Evolutionary conservation across 2,797 vertebrate species (phyloP).

Genomic region (Valencia hispanica): DNA sequence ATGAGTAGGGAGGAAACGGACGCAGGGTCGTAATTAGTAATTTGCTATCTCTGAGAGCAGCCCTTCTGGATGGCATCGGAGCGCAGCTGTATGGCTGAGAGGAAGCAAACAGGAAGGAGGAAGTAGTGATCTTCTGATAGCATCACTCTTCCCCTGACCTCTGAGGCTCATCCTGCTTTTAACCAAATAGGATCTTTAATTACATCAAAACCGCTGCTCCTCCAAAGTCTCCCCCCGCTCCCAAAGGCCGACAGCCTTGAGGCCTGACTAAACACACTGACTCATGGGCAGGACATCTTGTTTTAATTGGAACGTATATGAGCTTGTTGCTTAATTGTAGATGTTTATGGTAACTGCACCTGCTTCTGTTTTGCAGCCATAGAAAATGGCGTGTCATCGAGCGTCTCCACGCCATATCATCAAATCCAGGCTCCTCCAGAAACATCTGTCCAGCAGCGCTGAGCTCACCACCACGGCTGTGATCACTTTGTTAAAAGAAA

Average conservation of each 20-base stretch:
- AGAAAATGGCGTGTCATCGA: slow-evolving; percentile 31
- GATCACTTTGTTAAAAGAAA: slow-evolving; percentile 41
- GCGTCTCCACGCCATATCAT: slow-evolving; percentile 31
- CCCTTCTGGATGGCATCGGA: slow-evolving; percentile 54
- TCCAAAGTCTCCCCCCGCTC: slow-evolving; percentile 36
- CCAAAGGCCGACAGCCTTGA: slow-evolving; percentile 45
- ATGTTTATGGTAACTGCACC: slow-evolving; percentile 67
- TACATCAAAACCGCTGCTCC: slow-evolving; percentile 58
- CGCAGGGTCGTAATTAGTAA: slow-evolving; percentile 56
- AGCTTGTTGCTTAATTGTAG: slow-evolving; percentile 47
- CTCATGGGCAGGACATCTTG: slow-evolving; percentile 67
- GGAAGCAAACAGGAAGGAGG: slow-evolving; percentile 78
- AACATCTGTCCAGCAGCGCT: slow-evolving; percentile 52
- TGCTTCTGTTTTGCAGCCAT: slow-evolving; percentile 67
- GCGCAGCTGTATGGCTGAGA: slow-evolving; percentile 66
- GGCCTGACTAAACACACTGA: slow-evolving; percentile 44
- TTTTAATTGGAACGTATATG: slow-evolving; percentile 60
- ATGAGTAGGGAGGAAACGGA: slow-evolving; percentile 56
- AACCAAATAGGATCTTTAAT: slow-evolving; percentile 63
- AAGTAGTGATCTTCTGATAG: slow-evolving; percentile 73
- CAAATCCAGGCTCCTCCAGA: slow-evolving; percentile 33
- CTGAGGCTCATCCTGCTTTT: slow-evolving; percentile 55
- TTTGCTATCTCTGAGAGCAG: slow-evolving; percentile 44
- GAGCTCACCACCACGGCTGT: slow-evolving; percentile 48
- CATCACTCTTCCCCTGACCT: slow-evolving; percentile 69